Base-by-base conservation (phyloP, 2,797 vertebrate genomes). In the Onychomys torridus region DNA sequence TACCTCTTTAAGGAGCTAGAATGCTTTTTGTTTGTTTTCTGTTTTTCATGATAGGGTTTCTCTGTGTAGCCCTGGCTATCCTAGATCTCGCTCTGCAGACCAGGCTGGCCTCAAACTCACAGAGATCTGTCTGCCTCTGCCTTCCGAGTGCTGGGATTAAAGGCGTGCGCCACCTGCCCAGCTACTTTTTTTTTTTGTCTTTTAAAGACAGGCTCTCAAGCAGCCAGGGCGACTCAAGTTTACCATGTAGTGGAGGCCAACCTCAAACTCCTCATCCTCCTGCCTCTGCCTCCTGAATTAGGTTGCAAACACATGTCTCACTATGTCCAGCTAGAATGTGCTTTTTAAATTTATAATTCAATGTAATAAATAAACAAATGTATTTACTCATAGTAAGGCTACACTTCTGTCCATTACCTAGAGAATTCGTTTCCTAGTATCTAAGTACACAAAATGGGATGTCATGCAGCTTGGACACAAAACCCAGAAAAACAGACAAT, bases 1-100 rank as follows among this genome's bases (percentile, higher is more conserved):
- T 46, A 57, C 49, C 29, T 91, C 40, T 73, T 57, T 79, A 78
- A 89, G n/a, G 92, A 92, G 89, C 34, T 63, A 91, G 23, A 90
- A 75, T 76, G 59, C 32, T 77, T n/a, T 65, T 43, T 19, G 34
- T 2, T 69, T 69, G 65, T 69, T 9, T 76, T 69, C 17, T 69
- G 34, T 19, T 69, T 69, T n/a, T 69, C 34, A 69, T n/a, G 67
- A 9, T 17, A 69, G 67, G 34, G 34, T 19, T 69, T 69, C 67
- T 69, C 34, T n/a, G 34, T 69, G 34, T 69, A 8, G 67, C 6
- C 34, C 16, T 69, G 65, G 65, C 65, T 67, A 34, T 69, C 34
- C 67, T 7, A 7, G 34, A 69, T 6, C 7, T 69, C 9, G 67
- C 34, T 69, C 14, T 69, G 17, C 8, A 69, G 65, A 69, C 67